A percentile compares a stretch with the other conserved stretches of the same genome.
These are phyloP conservation scores for Yasuhikotakia modesta DNA, from an alignment of 2,797 vertebrate genomes.

Conservation along the genomic window DNA sequence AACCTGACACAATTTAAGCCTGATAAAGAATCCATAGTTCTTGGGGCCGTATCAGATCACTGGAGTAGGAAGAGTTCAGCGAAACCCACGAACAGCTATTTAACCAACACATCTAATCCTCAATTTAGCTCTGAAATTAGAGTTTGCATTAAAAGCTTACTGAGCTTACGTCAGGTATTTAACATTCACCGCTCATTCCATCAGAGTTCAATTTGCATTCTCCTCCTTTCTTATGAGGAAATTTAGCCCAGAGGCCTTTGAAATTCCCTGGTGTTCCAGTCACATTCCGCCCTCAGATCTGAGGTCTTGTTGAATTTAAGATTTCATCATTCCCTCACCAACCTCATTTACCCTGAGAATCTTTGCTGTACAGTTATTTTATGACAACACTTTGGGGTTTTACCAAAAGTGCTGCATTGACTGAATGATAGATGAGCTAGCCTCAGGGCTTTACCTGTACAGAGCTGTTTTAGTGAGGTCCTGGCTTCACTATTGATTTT, in stretches of 20 bases:
- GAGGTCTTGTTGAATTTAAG: slow-evolving; percentile 2
- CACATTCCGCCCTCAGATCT: background rate
- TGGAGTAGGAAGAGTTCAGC: slow-evolving; percentile 25
- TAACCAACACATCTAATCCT: slow-evolving; percentile 60
- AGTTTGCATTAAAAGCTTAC: slow-evolving; percentile 55
- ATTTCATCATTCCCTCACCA: background rate
- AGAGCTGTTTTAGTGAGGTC: slow-evolving; percentile 29
- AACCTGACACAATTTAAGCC: no score
- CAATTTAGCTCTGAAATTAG: slow-evolving; percentile 62
- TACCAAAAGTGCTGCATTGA: slow-evolving; percentile 35
- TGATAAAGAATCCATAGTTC: background rate
- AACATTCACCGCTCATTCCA: slow-evolving; percentile 41
- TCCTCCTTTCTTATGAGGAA: slow-evolving; percentile 36
- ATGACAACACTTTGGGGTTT: slow-evolving; percentile 24
- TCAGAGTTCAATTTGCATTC: slow-evolving; percentile 42
- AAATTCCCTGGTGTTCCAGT: slow-evolving; percentile 36
- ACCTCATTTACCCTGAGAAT: slow-evolving; percentile 11
- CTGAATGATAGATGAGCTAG: slow-evolving; percentile 32
- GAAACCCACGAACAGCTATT: slow-evolving; percentile 39
- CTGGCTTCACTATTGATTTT: slow-evolving; percentile 55
- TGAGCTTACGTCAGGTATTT: slow-evolving; percentile 28
- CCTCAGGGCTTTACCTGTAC: slow-evolving; percentile 42
- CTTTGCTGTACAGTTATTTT: slow-evolving; percentile 14
- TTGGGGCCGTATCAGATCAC: slow-evolving; percentile 15
- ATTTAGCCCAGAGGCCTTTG: slow-evolving; percentile 33